Percentiles rank a stretch among this genome's conserved stretches.
Evolutionary conservation across 2,888 invertebrate species (phyloP).

Genomic region (Drosophila anomalipes): DNA sequence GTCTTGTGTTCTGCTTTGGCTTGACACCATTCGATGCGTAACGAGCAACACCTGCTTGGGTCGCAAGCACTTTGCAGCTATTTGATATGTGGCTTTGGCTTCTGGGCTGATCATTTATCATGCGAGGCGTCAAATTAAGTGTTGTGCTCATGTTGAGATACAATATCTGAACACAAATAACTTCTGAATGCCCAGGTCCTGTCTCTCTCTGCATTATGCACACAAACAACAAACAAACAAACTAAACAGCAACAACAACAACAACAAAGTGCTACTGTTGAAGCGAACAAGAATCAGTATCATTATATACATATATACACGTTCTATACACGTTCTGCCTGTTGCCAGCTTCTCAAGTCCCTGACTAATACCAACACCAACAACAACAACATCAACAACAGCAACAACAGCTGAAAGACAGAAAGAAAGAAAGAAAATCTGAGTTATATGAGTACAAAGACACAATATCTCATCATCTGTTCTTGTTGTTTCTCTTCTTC

Average conservation of each 20-base stretch:
- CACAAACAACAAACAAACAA: slow-evolving; percentile 11
- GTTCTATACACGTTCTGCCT: slow-evolving; percentile 20
- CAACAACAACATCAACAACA: slow-evolving; percentile 7
- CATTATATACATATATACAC: slow-evolving; percentile 3
- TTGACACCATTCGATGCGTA: slow-evolving; percentile 27
- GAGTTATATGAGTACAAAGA: slow-evolving; percentile 15
- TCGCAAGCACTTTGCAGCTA: slow-evolving; percentile 34
- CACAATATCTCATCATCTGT: slow-evolving; percentile 27
- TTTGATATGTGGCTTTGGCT: slow-evolving; percentile 45
- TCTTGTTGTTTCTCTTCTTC: slow-evolving; percentile 15
- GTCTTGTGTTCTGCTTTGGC: not conserved
- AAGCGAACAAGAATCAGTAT: slow-evolving; percentile 23
- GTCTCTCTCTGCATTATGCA: slow-evolving; percentile 10
- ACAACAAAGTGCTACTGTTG: slow-evolving; percentile 14
- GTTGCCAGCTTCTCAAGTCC: slow-evolving; percentile 19
- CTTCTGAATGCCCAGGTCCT: slow-evolving; percentile 36
- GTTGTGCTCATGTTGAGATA: slow-evolving; percentile 52
- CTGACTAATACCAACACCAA: slow-evolving; percentile 24
- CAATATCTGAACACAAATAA: slow-evolving; percentile 48
- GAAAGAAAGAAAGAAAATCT: slow-evolving; percentile 18
- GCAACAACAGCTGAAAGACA: slow-evolving; percentile 17
- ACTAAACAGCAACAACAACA: slow-evolving; percentile 6
- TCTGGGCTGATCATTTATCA: slow-evolving; percentile 51
- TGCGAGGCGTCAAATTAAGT: slow-evolving; percentile 61
- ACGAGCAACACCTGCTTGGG: slow-evolving; percentile 51